Base-by-base conservation (phyloP, 2,797 vertebrate genomes). In the Phrynocephalus forsythii region DNA sequence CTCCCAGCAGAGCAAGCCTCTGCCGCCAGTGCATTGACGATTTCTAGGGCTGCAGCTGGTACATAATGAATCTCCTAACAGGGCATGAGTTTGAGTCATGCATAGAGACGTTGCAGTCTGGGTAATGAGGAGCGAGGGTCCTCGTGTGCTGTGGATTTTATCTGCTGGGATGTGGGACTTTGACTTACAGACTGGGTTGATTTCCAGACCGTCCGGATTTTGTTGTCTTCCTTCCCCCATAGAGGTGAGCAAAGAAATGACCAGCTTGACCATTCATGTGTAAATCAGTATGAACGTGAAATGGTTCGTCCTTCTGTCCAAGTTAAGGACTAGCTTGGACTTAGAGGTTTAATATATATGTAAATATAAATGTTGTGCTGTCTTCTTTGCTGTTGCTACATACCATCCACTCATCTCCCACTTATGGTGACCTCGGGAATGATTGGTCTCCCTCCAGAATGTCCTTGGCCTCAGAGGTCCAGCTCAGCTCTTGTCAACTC, bases 121-220 rank as follows among this genome's bases (percentile, higher is more conserved):
- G 68, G 30, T 79, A 60, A 6, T 56, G 6, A 48, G 72, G 73
- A 44, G 81, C 18, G 44, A 44, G 4, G 50, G 22, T 52, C 13
- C 81, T 83, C n/a, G 7, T 90, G 52, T 72, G 67, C 30, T 33
- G 15, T 9, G 5, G 30, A 3, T 22, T 11, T 24, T 50, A 30
- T 67, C 13, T 0, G 20, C 10, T 44, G n/a, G 11, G 20, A 1
- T 24, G 30, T 6, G 22, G 72, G 30, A 75, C 15, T 24, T 28
- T 26, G 44, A 71, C 18, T 3, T 33, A 44, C 24, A 72, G 30
- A 0, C 0, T 28, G 33, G 44, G 26, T 71, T 69, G 86, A 68
- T 71, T 20, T 1, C 0, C 0, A 69, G 30, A 82, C 18, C 2
- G 5, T 56, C 28, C 56, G 33, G 44, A 73, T 38, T 80, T 88